phyloP scores from a whole-genome alignment of 1,140 invertebrate genomes.

The Olivierus martensii region DNA sequence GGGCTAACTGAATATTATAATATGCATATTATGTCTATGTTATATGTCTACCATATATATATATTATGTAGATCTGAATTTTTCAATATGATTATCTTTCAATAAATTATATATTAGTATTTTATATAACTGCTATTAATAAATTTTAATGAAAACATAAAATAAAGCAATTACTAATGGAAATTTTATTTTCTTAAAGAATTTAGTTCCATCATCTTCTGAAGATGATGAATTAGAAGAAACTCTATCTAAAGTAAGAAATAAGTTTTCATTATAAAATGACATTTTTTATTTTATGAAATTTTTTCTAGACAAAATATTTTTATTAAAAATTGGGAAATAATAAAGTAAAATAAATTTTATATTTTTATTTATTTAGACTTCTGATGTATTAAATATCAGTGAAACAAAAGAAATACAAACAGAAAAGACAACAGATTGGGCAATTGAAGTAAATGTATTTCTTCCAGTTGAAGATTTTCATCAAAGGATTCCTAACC shows the following conservation, averaged over 20 bases:
- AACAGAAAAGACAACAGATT: conserved; percentile 39
- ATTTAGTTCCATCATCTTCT: background rate
- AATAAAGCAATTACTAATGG: too few species aligned
- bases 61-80: too few species aligned
- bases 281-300: too few species aligned
- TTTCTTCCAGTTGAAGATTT: conserved; percentile 65
- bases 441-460: conserved; percentile 75
- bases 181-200: background rate
- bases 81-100: too few species aligned
- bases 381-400: conserved; percentile 15
- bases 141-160: too few species aligned
- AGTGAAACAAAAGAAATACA: conserved; percentile 6
- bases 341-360: background rate
- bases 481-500: conserved; percentile 62
- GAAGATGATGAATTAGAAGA: background rate
- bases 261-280: too few species aligned
- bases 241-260: background rate
- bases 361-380: background rate
- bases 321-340: background rate
- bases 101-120: too few species aligned
- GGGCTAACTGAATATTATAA: too few species aligned
- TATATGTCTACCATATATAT: too few species aligned
- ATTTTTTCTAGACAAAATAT: background rate
- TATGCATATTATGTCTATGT: too few species aligned
- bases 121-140: too few species aligned